Conservation (phyloP, 1,140 invertebrate species). For the Procambarus virginalis region DNA sequence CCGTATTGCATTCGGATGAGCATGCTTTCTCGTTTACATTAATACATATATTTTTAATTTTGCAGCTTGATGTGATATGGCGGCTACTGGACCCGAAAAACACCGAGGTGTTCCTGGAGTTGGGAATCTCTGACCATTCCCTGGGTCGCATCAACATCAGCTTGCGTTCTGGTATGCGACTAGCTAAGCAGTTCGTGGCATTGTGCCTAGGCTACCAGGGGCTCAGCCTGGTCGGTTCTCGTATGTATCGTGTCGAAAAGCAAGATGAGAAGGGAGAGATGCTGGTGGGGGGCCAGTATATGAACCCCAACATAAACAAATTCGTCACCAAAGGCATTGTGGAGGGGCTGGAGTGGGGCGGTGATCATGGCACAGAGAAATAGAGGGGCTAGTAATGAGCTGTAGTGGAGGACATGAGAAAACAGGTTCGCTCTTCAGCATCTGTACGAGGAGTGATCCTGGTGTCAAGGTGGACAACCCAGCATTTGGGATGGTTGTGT, state of each 20-base stretch:
- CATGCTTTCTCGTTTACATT: too few relatives aligned
- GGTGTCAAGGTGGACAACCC: not conserved
- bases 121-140: not conserved
- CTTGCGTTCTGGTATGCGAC: constrained; percentile 26
- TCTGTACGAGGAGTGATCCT: not conserved
- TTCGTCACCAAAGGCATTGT: not conserved
- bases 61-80: constrained; percentile 30
- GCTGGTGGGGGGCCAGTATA: not conserved
- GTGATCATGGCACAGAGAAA: not conserved
- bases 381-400: not conserved
- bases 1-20: too few relatives aligned
- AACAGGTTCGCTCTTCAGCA: not conserved
- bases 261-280: constrained; percentile 21
- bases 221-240: constrained; percentile 14
- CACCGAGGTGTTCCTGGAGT: constrained; percentile 46
- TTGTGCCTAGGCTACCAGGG: constrained; percentile 32
- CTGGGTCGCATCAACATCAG: constrained; percentile 45
- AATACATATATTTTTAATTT: too few relatives aligned
- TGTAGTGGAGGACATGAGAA: not conserved
- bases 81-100: not conserved
- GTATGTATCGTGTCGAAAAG: constrained; percentile 34
- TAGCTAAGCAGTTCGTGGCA: constrained; percentile 41
- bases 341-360: not conserved
- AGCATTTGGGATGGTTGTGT: not conserved
- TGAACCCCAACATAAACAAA: not conserved